These are phyloP conservation scores for Eristalinus sepulchralis DNA, from an alignment of 2,888 invertebrate genomes.

Conservation along the genomic window DNA sequence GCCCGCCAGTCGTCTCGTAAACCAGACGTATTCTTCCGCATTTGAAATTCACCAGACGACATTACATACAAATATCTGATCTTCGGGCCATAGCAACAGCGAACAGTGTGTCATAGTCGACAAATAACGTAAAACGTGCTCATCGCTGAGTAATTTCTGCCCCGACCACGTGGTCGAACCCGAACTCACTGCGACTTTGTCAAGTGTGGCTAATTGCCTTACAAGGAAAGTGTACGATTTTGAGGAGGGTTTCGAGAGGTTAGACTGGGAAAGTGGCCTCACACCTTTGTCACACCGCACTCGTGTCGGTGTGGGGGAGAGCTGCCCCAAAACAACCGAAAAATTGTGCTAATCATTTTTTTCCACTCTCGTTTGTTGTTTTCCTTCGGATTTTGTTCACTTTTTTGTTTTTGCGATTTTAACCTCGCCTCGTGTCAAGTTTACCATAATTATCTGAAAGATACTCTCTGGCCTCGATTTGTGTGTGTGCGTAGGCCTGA, in stretches of 20 bases:
- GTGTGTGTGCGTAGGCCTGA: constrained; percentile 16
- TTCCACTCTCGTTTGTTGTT: not conserved
- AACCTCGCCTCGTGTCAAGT: constrained; percentile 63
- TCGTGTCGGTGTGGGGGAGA: not conserved
- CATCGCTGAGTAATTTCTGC: not conserved
- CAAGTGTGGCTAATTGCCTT: not conserved
- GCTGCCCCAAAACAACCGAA: not conserved
- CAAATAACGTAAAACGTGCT: not conserved
- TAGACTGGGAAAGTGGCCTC: not conserved
- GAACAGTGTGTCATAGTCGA: not conserved
- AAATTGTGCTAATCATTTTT: not conserved
- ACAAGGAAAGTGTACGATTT: not conserved
- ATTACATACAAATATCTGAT: not conserved
- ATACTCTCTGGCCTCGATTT: not conserved
- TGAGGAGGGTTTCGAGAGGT: not conserved
- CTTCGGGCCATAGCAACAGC: not conserved
- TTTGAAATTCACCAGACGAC: not conserved
- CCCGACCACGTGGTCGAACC: not conserved
- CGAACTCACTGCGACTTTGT: not conserved
- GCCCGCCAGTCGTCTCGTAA: not conserved
- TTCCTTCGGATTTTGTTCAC: not conserved
- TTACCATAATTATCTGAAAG: constrained; percentile 36
- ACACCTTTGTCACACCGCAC: not conserved
- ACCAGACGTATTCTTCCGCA: not conserved
- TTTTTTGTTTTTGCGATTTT: constrained; percentile 32